Percentiles rank a stretch among this genome's conserved stretches.
phyloP scores from a whole-genome alignment of 2,113 vertebrate species.

The Calyptommatus sinebrachiatus region DNA sequence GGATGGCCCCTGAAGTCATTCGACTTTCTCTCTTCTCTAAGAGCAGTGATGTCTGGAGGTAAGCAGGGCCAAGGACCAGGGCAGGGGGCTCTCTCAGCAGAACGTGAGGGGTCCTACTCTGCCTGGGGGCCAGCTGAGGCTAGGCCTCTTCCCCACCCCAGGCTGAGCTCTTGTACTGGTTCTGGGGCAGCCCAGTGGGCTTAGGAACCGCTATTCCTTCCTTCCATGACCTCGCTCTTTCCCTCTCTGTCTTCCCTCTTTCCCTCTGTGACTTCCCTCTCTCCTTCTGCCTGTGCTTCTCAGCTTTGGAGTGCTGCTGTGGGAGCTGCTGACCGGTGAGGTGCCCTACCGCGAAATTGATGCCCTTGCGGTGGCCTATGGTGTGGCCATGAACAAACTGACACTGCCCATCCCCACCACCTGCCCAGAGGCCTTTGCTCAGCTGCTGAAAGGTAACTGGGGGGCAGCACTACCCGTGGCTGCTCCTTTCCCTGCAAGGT shows the following conservation, averaged over 20 bases:
- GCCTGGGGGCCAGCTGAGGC: background rate
- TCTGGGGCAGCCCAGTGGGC: background rate
- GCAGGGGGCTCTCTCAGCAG: too few relatives aligned
- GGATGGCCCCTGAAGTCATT: conserved; percentile 94
- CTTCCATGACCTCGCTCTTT: too few relatives aligned
- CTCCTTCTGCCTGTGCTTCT: background rate
- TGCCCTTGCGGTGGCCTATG: conserved; percentile 87
- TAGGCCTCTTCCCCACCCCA: background rate
- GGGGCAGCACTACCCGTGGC: background rate
- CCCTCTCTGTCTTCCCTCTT: too few relatives aligned
- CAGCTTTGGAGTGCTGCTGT: conserved; percentile 90
- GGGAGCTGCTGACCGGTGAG: conserved; percentile 91
- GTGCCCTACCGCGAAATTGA: conserved; percentile 91
- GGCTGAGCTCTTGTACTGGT: background rate
- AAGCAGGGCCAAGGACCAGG: conserved; percentile 9
- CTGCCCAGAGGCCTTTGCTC: conserved; percentile 88
- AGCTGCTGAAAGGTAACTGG: conserved; percentile 81
- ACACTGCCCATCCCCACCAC: conserved; percentile 88
- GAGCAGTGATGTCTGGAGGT: conserved; percentile 94
- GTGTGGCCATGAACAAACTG: conserved; percentile 92
- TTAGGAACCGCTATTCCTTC: too few relatives aligned
- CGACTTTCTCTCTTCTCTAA: conserved; percentile 89
- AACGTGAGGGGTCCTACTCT: background rate
- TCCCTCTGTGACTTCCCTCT: background rate
- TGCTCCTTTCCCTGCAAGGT: too few relatives aligned